Evolutionary conservation across 2,888 invertebrate species (phyloP).

Genomic region (Mythimna lalbum): DNA sequence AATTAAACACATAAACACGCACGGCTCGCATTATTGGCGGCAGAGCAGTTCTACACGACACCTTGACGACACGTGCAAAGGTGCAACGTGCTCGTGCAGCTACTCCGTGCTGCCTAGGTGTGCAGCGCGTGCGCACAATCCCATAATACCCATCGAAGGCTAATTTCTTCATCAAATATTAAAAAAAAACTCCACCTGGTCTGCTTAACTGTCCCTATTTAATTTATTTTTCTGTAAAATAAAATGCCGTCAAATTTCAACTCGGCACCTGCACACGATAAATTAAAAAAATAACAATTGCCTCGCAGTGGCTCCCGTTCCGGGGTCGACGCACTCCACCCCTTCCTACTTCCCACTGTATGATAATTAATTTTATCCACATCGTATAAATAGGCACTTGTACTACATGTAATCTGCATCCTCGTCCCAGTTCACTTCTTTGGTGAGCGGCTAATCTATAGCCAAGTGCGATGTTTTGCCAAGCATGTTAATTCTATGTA

Average conservation of each 20-base stretch:
- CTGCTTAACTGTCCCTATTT: conserved; percentile 33
- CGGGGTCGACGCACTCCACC: conserved; percentile 70
- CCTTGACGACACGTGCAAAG: conserved; percentile 55
- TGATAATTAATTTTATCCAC: conserved; percentile 72
- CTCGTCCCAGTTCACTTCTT: conserved; percentile 37
- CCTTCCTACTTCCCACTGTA: conserved; percentile 68
- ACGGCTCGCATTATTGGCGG: conserved; percentile 39
- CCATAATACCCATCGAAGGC: conserved; percentile 38
- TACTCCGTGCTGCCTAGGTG: not conserved
- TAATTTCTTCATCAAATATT: conserved; percentile 53
- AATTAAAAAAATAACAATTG: conserved; percentile 67
- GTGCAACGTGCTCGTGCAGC: conserved; percentile 40
- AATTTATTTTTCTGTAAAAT: conserved; percentile 48
- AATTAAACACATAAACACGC: conserved; percentile 51
- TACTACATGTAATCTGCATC: conserved; percentile 59
- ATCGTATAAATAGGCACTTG: conserved; percentile 64
- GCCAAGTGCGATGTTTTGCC: conserved; percentile 32
- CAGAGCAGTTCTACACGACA: conserved; percentile 40
- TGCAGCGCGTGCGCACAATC: conserved; percentile 43
- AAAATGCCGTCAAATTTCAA: conserved; percentile 58
- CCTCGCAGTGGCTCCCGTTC: conserved; percentile 63
- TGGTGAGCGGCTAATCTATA: conserved; percentile 42
- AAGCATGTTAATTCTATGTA: conserved; percentile 36
- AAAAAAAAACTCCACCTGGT: conserved; percentile 48
- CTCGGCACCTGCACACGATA: conserved; percentile 67